These are phyloP conservation scores for Eptesicus fuscus DNA, from an alignment of 2,113 vertebrate genomes.

Conservation along the genomic window DNA sequence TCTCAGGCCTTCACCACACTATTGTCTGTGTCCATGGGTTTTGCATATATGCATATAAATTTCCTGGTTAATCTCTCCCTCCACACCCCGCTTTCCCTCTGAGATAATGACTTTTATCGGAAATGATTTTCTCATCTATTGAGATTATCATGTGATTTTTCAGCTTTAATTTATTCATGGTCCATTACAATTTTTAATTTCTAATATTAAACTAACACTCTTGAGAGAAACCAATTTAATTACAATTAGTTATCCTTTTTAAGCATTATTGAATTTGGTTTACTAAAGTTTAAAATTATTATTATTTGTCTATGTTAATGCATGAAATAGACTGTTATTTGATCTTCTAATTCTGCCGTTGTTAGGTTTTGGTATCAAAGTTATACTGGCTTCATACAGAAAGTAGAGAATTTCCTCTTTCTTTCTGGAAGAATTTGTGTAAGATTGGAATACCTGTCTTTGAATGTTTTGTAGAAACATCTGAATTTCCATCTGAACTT, in stretches of 20 bases:
- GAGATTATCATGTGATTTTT: neutral
- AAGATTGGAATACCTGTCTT: neutral
- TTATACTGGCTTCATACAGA: neutral
- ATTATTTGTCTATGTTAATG: neutral
- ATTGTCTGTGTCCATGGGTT: no score
- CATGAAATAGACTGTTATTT: neutral
- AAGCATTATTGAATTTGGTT: neutral
- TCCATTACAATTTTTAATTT: neutral
- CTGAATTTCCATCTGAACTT: neutral
- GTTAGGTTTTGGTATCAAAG: neutral
- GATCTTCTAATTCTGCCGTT: neutral
- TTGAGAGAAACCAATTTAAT: neutral
- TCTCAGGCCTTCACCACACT: no score
- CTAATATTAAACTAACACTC: neutral
- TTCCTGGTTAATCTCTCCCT: no score
- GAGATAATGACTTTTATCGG: neutral
- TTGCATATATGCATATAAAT: no score
- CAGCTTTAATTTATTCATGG: neutral
- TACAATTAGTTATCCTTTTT: neutral
- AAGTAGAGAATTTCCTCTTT: neutral
- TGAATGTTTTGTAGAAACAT: neutral
- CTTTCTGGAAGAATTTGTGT: neutral
- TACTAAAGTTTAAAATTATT: neutral
- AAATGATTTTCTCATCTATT: conserved; percentile 16
- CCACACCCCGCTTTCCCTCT: no score